Percentiles rank a stretch among this genome's conserved stretches.
These are phyloP conservation scores for Drosophila neocordata DNA, from an alignment of 1,140 invertebrate species.

Conservation along the genomic window DNA sequence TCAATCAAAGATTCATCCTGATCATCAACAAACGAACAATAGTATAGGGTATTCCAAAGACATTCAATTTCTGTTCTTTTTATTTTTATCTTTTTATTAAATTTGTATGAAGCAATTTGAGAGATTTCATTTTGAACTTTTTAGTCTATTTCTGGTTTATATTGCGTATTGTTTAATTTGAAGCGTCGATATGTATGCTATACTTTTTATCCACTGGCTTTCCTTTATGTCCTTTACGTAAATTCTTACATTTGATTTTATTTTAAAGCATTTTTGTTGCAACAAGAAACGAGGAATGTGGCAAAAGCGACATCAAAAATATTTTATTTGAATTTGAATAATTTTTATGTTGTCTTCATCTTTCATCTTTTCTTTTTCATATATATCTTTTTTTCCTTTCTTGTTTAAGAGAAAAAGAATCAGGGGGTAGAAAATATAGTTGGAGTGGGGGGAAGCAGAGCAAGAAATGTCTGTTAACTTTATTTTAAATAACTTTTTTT, in stretches of 20 bases:
- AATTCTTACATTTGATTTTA: neutral
- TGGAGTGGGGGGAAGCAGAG: neutral
- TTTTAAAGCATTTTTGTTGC: neutral
- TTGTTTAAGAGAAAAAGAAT: neutral
- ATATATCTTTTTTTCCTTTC: neutral
- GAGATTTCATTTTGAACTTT: neutral
- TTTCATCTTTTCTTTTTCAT: neutral
- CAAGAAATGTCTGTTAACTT: neutral
- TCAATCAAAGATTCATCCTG: too few species aligned
- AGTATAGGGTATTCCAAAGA: too few species aligned
- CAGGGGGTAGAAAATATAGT: neutral
- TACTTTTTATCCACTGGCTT: neutral
- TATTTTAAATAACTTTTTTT: neutral
- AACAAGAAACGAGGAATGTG: too few species aligned
- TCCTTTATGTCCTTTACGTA: neutral
- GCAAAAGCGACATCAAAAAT: neutral
- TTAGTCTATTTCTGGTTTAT: neutral
- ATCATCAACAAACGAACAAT: too few species aligned
- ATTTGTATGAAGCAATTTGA: too few species aligned
- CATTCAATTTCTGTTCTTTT: too few species aligned
- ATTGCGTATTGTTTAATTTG: too few species aligned
- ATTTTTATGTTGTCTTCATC: too few species aligned
- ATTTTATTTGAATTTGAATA: neutral
- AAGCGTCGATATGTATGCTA: conserved; percentile 17
- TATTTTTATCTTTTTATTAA: too few species aligned